Evolutionary conservation across 2,797 vertebrate species (phyloP), one percentile per base, ranked within the genome.

Genomic region (Pangasius djambal): DNA sequence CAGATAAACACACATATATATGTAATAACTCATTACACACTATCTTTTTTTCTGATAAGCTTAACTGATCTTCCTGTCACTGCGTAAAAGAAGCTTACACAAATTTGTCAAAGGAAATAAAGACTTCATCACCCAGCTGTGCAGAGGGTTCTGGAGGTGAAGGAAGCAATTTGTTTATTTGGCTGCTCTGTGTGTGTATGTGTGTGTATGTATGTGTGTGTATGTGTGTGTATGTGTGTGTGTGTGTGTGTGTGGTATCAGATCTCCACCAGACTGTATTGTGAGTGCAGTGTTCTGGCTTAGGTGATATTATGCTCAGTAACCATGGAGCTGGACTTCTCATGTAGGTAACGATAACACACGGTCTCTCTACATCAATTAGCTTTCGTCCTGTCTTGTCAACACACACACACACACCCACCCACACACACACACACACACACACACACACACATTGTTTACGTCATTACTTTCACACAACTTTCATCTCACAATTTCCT

Each of bases 101-200:
- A 97, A 96, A 93, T 97, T 97, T 86, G 96, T 97, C 94, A 96
- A 95, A 92, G 96, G 97, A 67, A 95, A 95, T 88, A 97, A 97
- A 90, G 96, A 96, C 63, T 97, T 97, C 92, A 96, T 97, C 85
- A 97, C 96, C 63, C 96, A 92, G 96, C 96, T 88, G 96, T 97
- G 91, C 95, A 96, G 90, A 94, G 94, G 59, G 97, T 97, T 74
- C 93, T 97, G 93, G 94, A 97, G 96, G 97, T 97, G 94, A 94
- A 20, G 25, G 88, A 77, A 89, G 86, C 86, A 72, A 86, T 91
- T 90, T 90, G 87, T 91, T 88, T 87, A 89, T 57, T 59, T 86
- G 25, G 16, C 61, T 65, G 61, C 6, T 83, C 65, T 55, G 20
- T 70, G 63, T 83, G 40, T 81, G 59, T 89, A 61, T 79, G 57